A percentile compares a stretch with the other conserved stretches of the same genome.
These are phyloP conservation scores for Hesperophylax magnus DNA, from an alignment of 1,140 invertebrate species.

Conservation along the genomic window DNA sequence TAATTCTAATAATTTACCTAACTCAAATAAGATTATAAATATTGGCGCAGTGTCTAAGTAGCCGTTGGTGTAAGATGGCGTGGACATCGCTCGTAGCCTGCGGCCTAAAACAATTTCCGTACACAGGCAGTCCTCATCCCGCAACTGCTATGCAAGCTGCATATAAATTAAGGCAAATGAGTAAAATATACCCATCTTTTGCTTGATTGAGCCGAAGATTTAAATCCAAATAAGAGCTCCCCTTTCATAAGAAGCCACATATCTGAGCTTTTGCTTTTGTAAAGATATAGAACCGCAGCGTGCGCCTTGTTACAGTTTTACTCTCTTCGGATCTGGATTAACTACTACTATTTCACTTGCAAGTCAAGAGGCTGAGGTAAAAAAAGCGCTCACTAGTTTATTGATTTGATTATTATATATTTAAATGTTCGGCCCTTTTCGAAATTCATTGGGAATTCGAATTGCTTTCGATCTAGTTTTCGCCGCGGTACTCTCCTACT, in stretches of 20 bases:
- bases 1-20: too few species aligned
- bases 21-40: too few species aligned
- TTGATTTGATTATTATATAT: background rate
- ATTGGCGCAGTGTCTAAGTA: slow-evolving; percentile 37
- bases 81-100: slow-evolving; percentile 41
- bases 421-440: background rate
- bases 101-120: slow-evolving; percentile 46
- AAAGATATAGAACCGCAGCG: background rate
- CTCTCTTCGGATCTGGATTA: slow-evolving; percentile 13
- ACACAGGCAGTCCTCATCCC: slow-evolving; percentile 3
- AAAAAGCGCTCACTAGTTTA: background rate
- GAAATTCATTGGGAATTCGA: background rate
- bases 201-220: background rate
- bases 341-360: background rate
- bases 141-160: background rate
- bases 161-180: background rate
- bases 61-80: slow-evolving; percentile 33
- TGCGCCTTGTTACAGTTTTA: slow-evolving; percentile 40
- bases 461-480: slow-evolving; percentile 11
- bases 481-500: background rate
- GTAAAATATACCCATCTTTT: background rate
- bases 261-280: background rate
- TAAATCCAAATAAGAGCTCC: background rate
- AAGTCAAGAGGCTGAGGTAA: background rate
- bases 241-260: background rate